Conservation (phyloP, 2,888 invertebrate genomes). For the Hirtodrosophila confusa region DNA sequence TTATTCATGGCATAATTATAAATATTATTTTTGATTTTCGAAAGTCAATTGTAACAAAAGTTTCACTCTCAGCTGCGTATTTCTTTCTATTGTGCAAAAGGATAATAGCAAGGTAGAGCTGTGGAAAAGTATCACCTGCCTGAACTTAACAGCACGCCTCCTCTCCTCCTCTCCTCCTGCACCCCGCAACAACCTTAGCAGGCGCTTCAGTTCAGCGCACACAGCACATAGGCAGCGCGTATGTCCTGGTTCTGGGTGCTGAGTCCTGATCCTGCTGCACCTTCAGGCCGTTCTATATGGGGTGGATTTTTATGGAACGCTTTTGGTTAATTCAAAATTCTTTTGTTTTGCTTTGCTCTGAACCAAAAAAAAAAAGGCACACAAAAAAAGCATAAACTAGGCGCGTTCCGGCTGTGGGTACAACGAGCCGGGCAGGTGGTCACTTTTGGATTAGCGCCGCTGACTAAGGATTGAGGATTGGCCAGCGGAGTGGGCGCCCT, state of each 20-base stretch:
- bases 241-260: constrained; percentile 3
- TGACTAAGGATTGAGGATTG: constrained; percentile 42
- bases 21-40: constrained; percentile 64
- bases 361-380: constrained; percentile 13
- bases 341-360: constrained; percentile 67
- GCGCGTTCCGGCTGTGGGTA: constrained; percentile 39
- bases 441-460: constrained; percentile 65
- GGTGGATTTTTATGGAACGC: constrained; percentile 75
- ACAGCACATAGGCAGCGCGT: constrained; percentile 31
- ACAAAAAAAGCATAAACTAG: constrained; percentile 41
- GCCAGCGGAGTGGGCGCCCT: constrained; percentile 7
- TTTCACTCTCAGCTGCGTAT: constrained; percentile 26
- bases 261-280: constrained; percentile 48
- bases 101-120: too few relatives aligned
- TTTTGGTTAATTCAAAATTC: constrained; percentile 77
- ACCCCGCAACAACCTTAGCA: background rate
- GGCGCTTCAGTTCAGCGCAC: constrained; percentile 75
- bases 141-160: constrained; percentile 37
- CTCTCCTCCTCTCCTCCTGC: constrained; percentile 11
- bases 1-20: constrained; percentile 64
- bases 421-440: constrained; percentile 60
- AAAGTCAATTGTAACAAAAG: constrained; percentile 6
- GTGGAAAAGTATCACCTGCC: constrained; percentile 70
- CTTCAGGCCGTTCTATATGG: constrained; percentile 24
- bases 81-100: too few relatives aligned